Conservation (phyloP, 2,797 vertebrate species). For the Anabacerthia variegaticeps region DNA sequence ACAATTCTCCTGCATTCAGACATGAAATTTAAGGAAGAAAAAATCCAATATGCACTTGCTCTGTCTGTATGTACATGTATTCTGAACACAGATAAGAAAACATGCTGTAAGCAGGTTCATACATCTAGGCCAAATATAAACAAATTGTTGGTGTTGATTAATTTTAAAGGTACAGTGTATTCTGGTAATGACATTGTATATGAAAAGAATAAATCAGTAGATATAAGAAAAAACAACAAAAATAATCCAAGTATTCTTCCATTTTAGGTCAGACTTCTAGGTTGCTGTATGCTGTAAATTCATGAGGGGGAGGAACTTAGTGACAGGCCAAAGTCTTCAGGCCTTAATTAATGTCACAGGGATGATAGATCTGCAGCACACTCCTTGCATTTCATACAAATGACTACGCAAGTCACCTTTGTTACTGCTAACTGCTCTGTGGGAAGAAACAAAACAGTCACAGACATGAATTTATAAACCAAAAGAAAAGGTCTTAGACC, state of each 20-base stretch:
- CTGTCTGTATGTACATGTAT: fast-evolving
- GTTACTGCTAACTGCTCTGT: neutral
- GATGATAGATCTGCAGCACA: conserved; percentile 38
- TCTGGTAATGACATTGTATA: neutral
- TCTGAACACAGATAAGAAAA: neutral
- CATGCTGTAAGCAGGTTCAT: neutral
- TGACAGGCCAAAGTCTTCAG: conserved; percentile 55
- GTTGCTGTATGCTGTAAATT: conserved; percentile 38
- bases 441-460: neutral
- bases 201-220: neutral
- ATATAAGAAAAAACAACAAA: neutral
- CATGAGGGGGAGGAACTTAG: conserved; percentile 49
- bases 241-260: neutral
- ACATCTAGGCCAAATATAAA: neutral
- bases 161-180: neutral
- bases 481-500: neutral
- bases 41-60: neutral
- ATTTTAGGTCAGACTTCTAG: conserved; percentile 35
- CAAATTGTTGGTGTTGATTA: neutral
- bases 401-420: neutral
- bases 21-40: neutral
- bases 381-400: conserved; percentile 38
- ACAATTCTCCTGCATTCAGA: neutral
- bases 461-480: neutral
- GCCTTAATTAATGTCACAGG: conserved; percentile 57